Conservation (phyloP, 2,113 vertebrate genomes). For the Crotalus horridus region DNA sequence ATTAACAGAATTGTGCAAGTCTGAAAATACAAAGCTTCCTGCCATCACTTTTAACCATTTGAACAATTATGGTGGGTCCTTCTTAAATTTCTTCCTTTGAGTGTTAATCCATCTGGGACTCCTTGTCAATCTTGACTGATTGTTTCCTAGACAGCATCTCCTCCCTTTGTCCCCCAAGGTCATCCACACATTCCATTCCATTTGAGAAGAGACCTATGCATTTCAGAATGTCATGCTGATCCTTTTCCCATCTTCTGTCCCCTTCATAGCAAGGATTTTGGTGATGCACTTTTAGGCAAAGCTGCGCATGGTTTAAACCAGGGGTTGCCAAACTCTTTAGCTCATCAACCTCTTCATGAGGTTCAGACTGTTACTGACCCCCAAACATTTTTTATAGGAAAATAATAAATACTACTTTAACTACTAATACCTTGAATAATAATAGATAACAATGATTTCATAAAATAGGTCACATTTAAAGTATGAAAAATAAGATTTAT, state of each 20-base stretch:
- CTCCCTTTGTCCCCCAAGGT: not conserved
- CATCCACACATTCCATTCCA: not conserved
- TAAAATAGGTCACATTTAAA: not conserved
- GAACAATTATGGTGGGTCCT: not conserved
- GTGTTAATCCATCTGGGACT: not conserved
- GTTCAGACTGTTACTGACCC: not conserved
- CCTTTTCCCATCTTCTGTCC: not conserved
- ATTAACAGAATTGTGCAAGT: not conserved
- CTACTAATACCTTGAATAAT: not conserved
- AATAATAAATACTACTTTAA: not conserved
- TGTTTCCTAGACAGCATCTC: not conserved
- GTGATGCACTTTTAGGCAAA: not conserved
- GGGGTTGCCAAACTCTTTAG: not conserved
- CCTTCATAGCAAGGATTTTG: not conserved
- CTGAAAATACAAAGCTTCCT: not conserved
- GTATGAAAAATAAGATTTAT: not conserved
- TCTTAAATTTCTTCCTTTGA: not conserved
- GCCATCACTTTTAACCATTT: not conserved
- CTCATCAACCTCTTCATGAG: not conserved
- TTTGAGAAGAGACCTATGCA: not conserved
- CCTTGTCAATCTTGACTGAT: not conserved
- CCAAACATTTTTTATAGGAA: not conserved
- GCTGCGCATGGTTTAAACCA: not conserved
- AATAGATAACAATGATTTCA: not conserved
- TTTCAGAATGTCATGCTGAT: not conserved